These are phyloP conservation scores for Chaetodon trifascialis DNA, from an alignment of 2,113 vertebrate species.

Conservation along the genomic window DNA sequence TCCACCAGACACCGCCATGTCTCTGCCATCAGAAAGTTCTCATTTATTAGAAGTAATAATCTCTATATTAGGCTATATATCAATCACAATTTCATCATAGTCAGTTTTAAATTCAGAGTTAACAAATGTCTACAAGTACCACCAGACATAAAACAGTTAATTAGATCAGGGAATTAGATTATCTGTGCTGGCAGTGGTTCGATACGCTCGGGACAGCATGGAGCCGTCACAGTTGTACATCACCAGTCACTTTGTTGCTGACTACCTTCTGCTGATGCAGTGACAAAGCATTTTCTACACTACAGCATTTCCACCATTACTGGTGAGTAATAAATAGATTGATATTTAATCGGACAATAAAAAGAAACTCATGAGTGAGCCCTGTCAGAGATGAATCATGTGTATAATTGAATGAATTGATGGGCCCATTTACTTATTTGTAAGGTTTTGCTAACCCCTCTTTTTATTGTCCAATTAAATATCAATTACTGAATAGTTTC, in stretches of 20 bases:
- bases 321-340: neutral
- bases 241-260: neutral
- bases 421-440: neutral
- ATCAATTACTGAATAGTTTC: neutral
- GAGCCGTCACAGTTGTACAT: conserved; percentile 19
- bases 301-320: neutral
- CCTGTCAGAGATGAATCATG: neutral
- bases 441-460: neutral
- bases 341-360: neutral
- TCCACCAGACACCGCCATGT: neutral
- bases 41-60: conserved; percentile 9
- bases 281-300: conserved; percentile 8
- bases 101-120: conserved; percentile 26
- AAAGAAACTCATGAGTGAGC: neutral
- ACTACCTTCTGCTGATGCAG: neutral
- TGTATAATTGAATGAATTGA: neutral
- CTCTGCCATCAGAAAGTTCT: conserved; percentile 19
- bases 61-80: neutral
- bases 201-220: conserved; percentile 28
- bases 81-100: conserved; percentile 27
- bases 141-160: conserved; percentile 38
- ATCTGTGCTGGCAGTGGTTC: conserved; percentile 37
- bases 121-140: conserved; percentile 32
- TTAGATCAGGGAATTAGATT: conserved; percentile 40
- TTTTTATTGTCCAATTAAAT: neutral